Evolutionary conservation across 1,140 invertebrate genomes (phyloP).

Genomic region (Formica exsecta): DNA sequence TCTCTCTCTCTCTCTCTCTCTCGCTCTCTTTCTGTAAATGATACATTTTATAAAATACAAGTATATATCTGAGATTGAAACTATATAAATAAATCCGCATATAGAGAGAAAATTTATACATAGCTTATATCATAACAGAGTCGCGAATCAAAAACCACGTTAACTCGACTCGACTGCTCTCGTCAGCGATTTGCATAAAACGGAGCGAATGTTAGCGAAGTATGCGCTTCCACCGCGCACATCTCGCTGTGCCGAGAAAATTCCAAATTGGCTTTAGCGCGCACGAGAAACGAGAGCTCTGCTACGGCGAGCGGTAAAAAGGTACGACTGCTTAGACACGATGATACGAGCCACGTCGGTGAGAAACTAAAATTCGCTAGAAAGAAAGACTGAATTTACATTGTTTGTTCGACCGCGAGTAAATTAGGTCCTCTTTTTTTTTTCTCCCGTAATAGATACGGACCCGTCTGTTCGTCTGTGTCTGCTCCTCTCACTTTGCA

Average conservation of each 20-base stretch:
- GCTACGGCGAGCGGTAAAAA: slow-evolving; percentile 19
- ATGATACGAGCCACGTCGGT: slow-evolving; percentile 2
- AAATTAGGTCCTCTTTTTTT: slow-evolving; percentile 45
- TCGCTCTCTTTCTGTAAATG: not conserved
- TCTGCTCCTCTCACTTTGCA: slow-evolving; percentile 13
- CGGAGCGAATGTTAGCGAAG: slow-evolving; percentile 32
- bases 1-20: not conserved
- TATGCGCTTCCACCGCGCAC: slow-evolving; percentile 11
- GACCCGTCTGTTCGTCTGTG: not conserved
- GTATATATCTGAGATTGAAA: not conserved
- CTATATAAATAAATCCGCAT: too few species aligned
- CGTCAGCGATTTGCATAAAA: slow-evolving; percentile 50
- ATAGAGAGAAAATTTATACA: slow-evolving; percentile 1
- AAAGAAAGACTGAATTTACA: slow-evolving; percentile 54
- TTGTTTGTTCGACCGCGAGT: slow-evolving; percentile 54
- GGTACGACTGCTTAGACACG: slow-evolving; percentile 41
- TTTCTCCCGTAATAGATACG: not conserved
- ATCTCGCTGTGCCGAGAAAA: slow-evolving; percentile 24
- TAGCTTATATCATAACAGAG: not conserved
- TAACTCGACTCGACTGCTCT: slow-evolving; percentile 35
- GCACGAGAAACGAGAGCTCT: not conserved
- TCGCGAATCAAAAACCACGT: slow-evolving; percentile 9
- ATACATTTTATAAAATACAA: not conserved
- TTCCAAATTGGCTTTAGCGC: slow-evolving; percentile 40
- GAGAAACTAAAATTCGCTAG: slow-evolving; percentile 46